These are phyloP conservation scores for Kryphioiulus occultus DNA, from an alignment of 2,888 invertebrate genomes.

Conservation along the genomic window DNA sequence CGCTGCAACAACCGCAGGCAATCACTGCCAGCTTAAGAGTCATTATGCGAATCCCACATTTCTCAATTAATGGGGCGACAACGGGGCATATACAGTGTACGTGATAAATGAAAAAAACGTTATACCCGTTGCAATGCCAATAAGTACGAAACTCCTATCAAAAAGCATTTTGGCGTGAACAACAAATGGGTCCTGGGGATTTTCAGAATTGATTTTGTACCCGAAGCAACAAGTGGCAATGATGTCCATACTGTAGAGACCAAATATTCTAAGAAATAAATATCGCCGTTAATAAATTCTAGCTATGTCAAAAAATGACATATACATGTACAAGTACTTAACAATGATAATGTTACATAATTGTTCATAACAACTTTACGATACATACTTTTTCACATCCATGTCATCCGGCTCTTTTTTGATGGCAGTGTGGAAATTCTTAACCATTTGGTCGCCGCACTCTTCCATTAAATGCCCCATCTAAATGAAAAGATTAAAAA, in stretches of 20 bases:
- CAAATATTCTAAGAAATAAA: constrained; percentile 27
- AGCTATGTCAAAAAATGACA: background rate
- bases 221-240: constrained; percentile 48
- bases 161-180: constrained; percentile 47
- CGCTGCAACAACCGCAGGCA: too few species aligned
- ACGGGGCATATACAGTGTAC: too few species aligned
- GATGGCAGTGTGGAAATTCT: constrained; percentile 7
- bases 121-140: background rate
- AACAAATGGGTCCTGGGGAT: constrained; percentile 46
- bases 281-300: background rate
- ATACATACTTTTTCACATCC: constrained; percentile 38
- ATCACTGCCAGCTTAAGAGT: too few species aligned
- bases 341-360: too few species aligned
- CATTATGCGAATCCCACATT: too few species aligned
- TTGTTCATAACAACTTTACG: too few species aligned
- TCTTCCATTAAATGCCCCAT: constrained; percentile 53
- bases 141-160: constrained; percentile 24
- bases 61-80: too few species aligned
- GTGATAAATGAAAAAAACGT: background rate
- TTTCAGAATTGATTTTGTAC: constrained; percentile 39
- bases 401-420: background rate
- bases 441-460: constrained; percentile 55
- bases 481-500: constrained; percentile 48
- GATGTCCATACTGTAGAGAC: constrained; percentile 45
- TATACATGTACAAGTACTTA: background rate